Base-by-base conservation (phyloP, 1,140 invertebrate genomes). In the Vanessa atalanta region DNA sequence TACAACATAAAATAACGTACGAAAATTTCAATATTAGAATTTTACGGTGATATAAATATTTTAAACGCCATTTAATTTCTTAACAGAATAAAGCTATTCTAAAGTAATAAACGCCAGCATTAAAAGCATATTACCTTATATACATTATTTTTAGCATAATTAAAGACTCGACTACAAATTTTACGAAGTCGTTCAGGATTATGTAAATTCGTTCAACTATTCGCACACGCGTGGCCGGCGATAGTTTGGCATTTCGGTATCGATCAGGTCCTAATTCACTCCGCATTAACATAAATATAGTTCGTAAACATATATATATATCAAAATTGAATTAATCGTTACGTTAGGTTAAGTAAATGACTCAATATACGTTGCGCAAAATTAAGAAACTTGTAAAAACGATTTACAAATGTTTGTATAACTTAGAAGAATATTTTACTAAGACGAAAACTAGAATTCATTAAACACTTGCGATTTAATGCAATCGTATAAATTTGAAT, bases 301-400 rank as follows among this genome's bases (percentile, higher is more conserved):
- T 11, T 9, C 55, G 55, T 60, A 60, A 60, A 26, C 9, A 60
- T 20, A 20, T 20, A 60, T 26, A 26, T 57, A 31, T 31, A 20
- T 60, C 23, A 26, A 23, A 60, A 26, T 14, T 26, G 55, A 26
- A 60, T 26, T 60, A 20, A 60, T 26, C 23, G 8, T 60, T 14
- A 11, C 20, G 11, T n/a, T 60, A 20, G 20, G 15, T 6, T 60
- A 26, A 26, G 55, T 11, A 60, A 60, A 60, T 60, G 55, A 26
- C 55, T 60, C 55, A 60, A 60, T 60, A 60, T 14, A 4, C 23
- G 5, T 60, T 60, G 23, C 55, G 55, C 23, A 60, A 60, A 60
- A 11, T 14, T 60, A 53, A 53, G 48, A 15, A 50, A 60, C 55
- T 2, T 9, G 20, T 12, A 20, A 60, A 60, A 60, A 60, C 2